Base-by-base conservation (phyloP, 2,797 vertebrate genomes). In the Cygnus olor region DNA sequence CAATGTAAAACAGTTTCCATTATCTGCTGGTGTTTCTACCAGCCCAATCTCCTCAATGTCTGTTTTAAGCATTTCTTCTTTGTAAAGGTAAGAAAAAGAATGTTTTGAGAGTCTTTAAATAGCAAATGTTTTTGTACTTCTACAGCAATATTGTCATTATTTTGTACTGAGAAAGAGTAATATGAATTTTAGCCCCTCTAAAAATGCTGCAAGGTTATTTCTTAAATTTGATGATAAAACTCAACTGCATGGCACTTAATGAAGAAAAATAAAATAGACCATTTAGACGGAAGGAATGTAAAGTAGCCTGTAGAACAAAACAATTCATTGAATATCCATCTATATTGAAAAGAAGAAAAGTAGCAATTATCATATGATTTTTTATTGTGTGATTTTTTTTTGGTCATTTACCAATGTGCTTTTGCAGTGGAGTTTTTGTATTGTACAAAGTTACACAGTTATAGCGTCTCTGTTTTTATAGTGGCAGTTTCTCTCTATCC, bases 401-500 rank as follows among this genome's bases (percentile, higher is more conserved):
- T 49, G 22, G 22, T 24, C 20, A 38, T 68, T n/a, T 77, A 30
- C 69, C 64, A 17, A 34, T 80, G 24, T 36, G 14, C 22, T 89
- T 91, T 87, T 44, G 20, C 53, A 88, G 49, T 34, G 25, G 38
- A 80, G 36, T 47, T 87, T 84, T 85, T 80, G 14, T 85, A 12
- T 57, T 77, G 30, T 22, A 63, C 12, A 25, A 36, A 63, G 36
- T 47, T 47, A 54, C 1, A 1, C 42, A 58, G 12, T 47, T 47
- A 53, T 13, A 44, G 28, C 60, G 49, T 11, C 10, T 68, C 22
- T 57, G 40, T 4, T 93, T 94, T 70, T 77, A 98, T 97, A 81
- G 63, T 79, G 69, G 83, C 2, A n/a, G 68, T 8, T 56, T 51
- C 13, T 96, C 96, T 15, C 94, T 98, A 19, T 95, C 96, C 36